Evolutionary conservation across 2,797 vertebrate species (phyloP).

Genomic region (Esox lucius): DNA sequence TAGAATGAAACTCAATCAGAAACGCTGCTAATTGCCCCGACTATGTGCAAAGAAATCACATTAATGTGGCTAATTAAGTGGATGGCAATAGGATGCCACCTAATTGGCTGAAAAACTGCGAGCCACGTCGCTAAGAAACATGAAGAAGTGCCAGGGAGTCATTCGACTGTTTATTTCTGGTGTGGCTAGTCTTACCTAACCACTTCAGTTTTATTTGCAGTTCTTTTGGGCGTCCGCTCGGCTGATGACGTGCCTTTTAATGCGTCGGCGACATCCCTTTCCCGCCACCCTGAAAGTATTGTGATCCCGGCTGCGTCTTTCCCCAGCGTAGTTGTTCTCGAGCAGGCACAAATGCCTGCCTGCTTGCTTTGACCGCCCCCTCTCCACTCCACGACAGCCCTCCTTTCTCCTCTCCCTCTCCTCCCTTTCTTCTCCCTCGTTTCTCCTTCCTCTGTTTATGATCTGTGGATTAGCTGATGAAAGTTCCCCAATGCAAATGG

Average conservation of each 20-base stretch:
- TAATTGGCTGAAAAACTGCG: constrained; percentile 79
- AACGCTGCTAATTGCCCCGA: constrained; percentile 93
- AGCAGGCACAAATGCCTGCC: constrained; percentile 2
- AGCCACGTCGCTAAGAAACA: constrained; percentile 32
- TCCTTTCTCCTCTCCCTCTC: constrained; percentile 7
- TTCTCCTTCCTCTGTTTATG: constrained; percentile 12
- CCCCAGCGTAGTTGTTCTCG: background rate
- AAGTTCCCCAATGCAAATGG: constrained; percentile 87
- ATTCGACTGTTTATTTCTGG: background rate
- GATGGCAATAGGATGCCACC: constrained; percentile 88
- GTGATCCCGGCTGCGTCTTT: background rate
- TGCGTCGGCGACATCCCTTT: background rate
- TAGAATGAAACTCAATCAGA: constrained; percentile 96
- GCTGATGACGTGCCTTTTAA: background rate
- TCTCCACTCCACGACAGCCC: background rate
- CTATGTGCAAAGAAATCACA: constrained; percentile 98
- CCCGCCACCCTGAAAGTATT: background rate
- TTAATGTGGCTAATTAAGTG: constrained; percentile 97
- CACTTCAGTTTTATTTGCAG: background rate
- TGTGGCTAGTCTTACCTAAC: background rate
- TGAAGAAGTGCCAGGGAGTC: constrained; percentile 1
- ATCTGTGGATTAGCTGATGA: constrained; percentile 68
- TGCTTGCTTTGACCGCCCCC: background rate
- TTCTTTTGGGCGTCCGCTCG: background rate
- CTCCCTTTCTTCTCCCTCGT: no score